Evolutionary conservation across 2,797 vertebrate species (phyloP), one percentile per base, ranked within the genome.

Genomic region (Sylvilagus floridanus): DNA sequence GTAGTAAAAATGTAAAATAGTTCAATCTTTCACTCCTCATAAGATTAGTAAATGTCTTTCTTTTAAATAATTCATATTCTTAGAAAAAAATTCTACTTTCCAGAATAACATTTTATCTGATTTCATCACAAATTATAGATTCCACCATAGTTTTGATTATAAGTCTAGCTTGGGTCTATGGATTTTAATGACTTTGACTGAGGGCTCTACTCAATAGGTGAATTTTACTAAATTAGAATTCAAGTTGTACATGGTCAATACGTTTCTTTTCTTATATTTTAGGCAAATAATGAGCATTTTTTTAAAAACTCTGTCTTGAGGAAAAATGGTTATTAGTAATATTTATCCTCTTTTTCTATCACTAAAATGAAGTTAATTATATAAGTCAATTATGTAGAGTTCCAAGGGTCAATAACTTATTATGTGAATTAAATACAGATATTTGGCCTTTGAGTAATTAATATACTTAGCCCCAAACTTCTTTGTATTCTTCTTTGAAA

Each of bases 81-180:
- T 65, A 82, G 85, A 47, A 93, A 90, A 93, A 4, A 16, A 86
- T 47, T 19, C 91, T 85, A 4, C 47, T 91, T 84, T 91, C 22
- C 72, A 86, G 32, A 84, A 71, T 91, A 47, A 65, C 0, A 11
- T 75, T 81, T 92, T 91, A 71, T 84, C 35, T 71, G 50, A 84
- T 37, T 73, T 66, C 19, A 72, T 73, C 42, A 84, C 11, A 50
- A 52, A 66, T 71, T 30, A 68, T 28, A 21, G 37, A 81, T 57
- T 14, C 12, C 32, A n/a, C 3, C 4, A 32, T 42, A 42, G 37
- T 73, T 93, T 69, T 93, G 37, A 76, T 4, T 32, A 47, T 1
- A 83, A 81, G 14, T 79, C 12, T 57, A 75, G 3, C 65, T 82
- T 73, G n/a, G 32, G 16, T 4, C 32, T 81, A 35, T 47, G 47